Base-by-base conservation (phyloP, 2,888 invertebrate genomes). In the Thumatha senex region DNA sequence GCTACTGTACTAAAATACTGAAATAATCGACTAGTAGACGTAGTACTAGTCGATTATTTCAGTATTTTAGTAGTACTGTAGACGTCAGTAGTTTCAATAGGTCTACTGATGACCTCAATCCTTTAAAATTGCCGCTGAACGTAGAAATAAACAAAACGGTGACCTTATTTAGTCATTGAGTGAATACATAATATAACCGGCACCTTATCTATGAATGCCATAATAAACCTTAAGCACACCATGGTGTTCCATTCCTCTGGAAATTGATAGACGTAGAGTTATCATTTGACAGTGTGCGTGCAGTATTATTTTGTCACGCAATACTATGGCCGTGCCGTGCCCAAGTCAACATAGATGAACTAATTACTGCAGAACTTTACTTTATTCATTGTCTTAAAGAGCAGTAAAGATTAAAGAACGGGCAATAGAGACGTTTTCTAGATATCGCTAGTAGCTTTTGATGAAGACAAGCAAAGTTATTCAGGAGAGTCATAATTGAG, bases 231-330 rank as follows among this genome's bases (percentile, higher is more conserved):
- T 76, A 77, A 77, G 72, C 79, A 71, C 76, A 76, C 75, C 70
- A 61, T 55, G 52, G 74, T 76, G 76, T 67, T 84, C 82, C 82
- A 85, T 88, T 87, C 80, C 78, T 82, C 78, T 82, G 75, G 68
- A 87, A 90, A 89, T 89, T 90, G 90, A 91, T 90, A 87, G 89
- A 89, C 88, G 71, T 82, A 71, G 77, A 85, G 89, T 91, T 91
- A 91, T 91, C 90, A 89, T 90, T 90, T 91, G 90, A 91, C 90
- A 90, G 88, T 72, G 85, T 88, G 89, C 89, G 90, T 89, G 86
- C 73, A 56, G 77, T 65, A 62, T 59, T 71, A 71, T 75, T 75
- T 73, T 80, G 89, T 86, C 90, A 89, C 90, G 90, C 89, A 77
- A 89, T 72, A 67, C 65, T 67, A 63, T 63, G 62, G 62, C 59